Evolutionary conservation across 1,140 invertebrate genomes (phyloP).

Genomic region (Trypoxylus dichotomus): DNA sequence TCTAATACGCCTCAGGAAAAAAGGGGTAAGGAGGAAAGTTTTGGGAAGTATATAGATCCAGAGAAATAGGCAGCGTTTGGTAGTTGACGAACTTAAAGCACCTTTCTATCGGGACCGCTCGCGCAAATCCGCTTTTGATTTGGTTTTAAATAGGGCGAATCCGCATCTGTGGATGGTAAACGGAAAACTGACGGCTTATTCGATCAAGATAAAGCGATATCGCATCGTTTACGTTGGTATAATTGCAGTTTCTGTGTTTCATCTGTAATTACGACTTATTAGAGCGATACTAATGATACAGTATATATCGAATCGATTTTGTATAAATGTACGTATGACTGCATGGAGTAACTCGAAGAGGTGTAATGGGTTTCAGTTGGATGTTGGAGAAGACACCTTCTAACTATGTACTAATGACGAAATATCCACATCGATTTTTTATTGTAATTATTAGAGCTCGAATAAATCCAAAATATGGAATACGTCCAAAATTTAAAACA

Average conservation of each 20-base stretch:
- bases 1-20: neutral
- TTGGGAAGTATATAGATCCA: neutral
- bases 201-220: neutral
- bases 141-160: neutral
- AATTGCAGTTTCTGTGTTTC: neutral
- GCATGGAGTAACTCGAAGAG: no score
- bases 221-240: neutral
- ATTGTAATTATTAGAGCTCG: no score
- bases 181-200: neutral
- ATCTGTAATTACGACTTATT: neutral
- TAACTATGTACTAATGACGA: no score
- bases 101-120: neutral
- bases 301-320: neutral
- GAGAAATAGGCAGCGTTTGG: neutral
- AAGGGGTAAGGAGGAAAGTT: neutral
- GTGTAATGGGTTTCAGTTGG: no score
- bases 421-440: no score
- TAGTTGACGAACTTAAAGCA: neutral
- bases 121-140: neutral
- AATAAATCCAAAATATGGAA: no score
- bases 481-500: no score
- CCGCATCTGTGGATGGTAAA: neutral
- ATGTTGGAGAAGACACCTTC: no score
- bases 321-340: neutral
- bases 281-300: neutral